Percentiles rank a stretch among this genome's conserved stretches.
Conservation (phyloP, 2,888 invertebrate genomes). For the Seira ritae region DNA sequence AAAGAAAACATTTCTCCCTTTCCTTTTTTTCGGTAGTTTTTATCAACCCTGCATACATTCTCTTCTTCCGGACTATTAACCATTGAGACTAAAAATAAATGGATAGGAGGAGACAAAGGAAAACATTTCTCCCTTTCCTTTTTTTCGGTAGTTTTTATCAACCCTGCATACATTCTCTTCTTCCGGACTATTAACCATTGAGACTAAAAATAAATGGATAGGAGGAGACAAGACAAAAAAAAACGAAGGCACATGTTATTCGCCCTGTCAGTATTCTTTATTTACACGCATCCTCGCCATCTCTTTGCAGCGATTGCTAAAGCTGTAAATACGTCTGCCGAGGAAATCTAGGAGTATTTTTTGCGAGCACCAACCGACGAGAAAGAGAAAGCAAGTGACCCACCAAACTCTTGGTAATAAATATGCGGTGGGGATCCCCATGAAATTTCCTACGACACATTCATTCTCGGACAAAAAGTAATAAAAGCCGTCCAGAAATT, state of each 20-base stretch:
- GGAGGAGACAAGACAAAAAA: not conserved
- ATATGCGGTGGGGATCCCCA: constrained; percentile 35
- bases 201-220: no score
- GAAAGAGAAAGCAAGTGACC: constrained; percentile 38
- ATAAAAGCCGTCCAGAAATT: no score
- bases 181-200: constrained; percentile 44
- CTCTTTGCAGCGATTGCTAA: not conserved
- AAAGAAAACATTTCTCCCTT: not conserved
- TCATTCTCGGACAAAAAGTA: not conserved
- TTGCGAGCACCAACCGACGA: not conserved
- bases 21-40: not conserved
- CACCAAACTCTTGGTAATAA: constrained; percentile 48
- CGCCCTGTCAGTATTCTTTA: not conserved
- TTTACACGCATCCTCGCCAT: constrained; percentile 12
- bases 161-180: constrained; percentile 33
- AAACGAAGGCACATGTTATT: constrained; percentile 11
- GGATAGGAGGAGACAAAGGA: not conserved
- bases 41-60: constrained; percentile 18
- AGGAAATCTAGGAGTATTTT: not conserved
- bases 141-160: not conserved
- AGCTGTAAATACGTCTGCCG: not conserved
- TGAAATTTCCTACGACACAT: constrained; percentile 28
- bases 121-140: not conserved
- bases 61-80: constrained; percentile 54
- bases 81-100: constrained; percentile 27